phyloP scores from a whole-genome alignment of 2,888 invertebrate species.

The Sinelater perroti region DNA sequence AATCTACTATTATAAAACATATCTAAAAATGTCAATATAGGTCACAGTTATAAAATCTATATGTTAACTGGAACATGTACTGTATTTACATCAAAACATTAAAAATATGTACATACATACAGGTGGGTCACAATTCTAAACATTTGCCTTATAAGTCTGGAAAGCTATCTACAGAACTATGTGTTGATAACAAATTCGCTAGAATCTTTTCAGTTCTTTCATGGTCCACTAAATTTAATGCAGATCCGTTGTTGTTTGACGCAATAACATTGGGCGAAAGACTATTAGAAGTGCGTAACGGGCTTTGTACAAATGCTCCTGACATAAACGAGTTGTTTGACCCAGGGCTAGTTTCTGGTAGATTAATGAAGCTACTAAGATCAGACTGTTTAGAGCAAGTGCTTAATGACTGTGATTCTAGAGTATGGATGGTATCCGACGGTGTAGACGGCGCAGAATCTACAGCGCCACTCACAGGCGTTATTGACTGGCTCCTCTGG shows the following conservation, averaged over 20 bases:
- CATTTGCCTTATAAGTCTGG: constrained; percentile 48
- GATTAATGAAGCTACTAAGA: constrained; percentile 55
- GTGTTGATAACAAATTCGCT: constrained; percentile 55
- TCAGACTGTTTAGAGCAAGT: constrained; percentile 50
- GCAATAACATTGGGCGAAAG: constrained; percentile 52
- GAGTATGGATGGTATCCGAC: constrained; percentile 55
- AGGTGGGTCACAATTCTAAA: not conserved
- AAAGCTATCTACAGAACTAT: constrained; percentile 56
- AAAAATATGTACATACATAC: no score
- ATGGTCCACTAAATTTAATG: constrained; percentile 48
- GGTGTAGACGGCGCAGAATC: constrained; percentile 60
- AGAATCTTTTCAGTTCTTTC: constrained; percentile 49
- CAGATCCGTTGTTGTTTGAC: constrained; percentile 42
- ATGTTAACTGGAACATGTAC: no score
- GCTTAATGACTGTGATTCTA: constrained; percentile 54
- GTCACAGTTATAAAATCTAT: no score
- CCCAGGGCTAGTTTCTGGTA: constrained; percentile 59
- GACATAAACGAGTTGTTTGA: constrained; percentile 59
- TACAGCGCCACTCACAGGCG: constrained; percentile 54
- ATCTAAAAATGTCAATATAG: no score
- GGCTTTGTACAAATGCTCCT: constrained; percentile 51
- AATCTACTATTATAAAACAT: no score
- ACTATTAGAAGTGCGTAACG: constrained; percentile 49
- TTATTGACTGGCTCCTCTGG: constrained; percentile 53
- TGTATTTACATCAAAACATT: no score